A percentile compares a stretch with the other conserved stretches of the same genome.
Conservation (phyloP, 1,140 invertebrate species). For the Temnothorax longispinosus region DNA sequence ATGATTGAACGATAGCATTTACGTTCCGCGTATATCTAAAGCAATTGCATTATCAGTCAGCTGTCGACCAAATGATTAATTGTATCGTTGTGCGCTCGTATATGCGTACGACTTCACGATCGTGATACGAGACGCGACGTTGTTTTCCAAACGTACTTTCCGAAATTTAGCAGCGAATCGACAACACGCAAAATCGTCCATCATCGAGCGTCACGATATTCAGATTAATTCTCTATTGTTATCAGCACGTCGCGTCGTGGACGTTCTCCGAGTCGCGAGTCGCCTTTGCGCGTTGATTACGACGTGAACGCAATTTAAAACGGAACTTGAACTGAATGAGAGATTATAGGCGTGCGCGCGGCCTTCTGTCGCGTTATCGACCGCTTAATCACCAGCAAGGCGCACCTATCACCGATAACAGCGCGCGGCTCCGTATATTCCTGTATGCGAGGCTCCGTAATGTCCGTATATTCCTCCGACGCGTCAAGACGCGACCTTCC, state of each 20-base stretch:
- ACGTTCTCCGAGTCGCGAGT: background rate
- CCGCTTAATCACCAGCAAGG: constrained; percentile 53
- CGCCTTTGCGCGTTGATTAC: constrained; percentile 54
- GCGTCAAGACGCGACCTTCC: constrained; percentile 25
- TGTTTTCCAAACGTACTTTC: background rate
- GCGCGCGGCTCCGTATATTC: background rate
- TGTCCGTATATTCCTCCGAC: constrained; percentile 9
- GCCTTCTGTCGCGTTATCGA: constrained; percentile 71
- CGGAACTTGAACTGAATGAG: constrained; percentile 61
- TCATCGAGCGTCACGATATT: background rate
- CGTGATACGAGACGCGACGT: background rate
- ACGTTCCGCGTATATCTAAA: constrained; percentile 26
- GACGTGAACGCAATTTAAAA: constrained; percentile 61
- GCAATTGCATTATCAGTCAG: constrained; percentile 35
- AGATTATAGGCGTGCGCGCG: constrained; percentile 60
- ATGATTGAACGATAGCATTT: constrained; percentile 38
- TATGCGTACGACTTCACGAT: background rate
- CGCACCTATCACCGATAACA: constrained; percentile 67
- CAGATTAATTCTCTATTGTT: constrained; percentile 33
- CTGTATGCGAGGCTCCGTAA: background rate
- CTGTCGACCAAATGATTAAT: constrained; percentile 28
- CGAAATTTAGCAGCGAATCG: background rate
- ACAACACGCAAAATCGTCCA: background rate
- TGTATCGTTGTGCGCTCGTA: background rate
- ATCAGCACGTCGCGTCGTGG: constrained; percentile 48